Conservation (phyloP, 2,888 invertebrate genomes). For the Eumerus sabulonum region DNA sequence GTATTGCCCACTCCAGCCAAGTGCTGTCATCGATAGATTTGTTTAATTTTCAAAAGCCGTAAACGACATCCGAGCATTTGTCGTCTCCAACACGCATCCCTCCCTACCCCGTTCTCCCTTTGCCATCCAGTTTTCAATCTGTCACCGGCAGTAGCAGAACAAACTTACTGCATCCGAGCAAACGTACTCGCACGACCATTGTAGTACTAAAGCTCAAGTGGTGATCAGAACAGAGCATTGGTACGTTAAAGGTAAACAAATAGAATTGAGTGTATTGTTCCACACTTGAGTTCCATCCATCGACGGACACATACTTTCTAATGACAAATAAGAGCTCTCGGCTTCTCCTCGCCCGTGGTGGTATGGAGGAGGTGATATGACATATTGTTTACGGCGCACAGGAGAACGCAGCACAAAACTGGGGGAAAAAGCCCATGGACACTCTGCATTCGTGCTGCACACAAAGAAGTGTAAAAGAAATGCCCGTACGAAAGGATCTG, state of each 20-base stretch:
- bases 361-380: slow-evolving; percentile 22
- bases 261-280: slow-evolving; percentile 52
- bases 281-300: not conserved
- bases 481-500: too few species aligned
- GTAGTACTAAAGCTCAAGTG: slow-evolving; percentile 48
- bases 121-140: slow-evolving; percentile 43
- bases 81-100: slow-evolving; percentile 37
- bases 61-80: slow-evolving; percentile 42
- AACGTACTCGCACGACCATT: not conserved
- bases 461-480: not conserved
- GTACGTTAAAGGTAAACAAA: slow-evolving; percentile 61
- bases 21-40: slow-evolving; percentile 25
- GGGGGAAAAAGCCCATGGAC: not conserved
- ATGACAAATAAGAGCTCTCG: slow-evolving; percentile 35
- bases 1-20: too few species aligned
- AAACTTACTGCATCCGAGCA: slow-evolving; percentile 7
- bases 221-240: slow-evolving; percentile 42
- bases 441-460: slow-evolving; percentile 4
- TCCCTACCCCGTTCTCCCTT: slow-evolving; percentile 32
- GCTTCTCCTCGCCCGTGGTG: too few species aligned
- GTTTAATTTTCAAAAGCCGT: slow-evolving; percentile 54
- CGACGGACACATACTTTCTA: slow-evolving; percentile 49
- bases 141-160: slow-evolving; percentile 41
- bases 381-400: slow-evolving; percentile 41
- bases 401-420: too few species aligned